Percentiles rank a stretch among this genome's conserved stretches.
Conservation (phyloP, 2,113 vertebrate genomes). For the Mugil cephalus region DNA sequence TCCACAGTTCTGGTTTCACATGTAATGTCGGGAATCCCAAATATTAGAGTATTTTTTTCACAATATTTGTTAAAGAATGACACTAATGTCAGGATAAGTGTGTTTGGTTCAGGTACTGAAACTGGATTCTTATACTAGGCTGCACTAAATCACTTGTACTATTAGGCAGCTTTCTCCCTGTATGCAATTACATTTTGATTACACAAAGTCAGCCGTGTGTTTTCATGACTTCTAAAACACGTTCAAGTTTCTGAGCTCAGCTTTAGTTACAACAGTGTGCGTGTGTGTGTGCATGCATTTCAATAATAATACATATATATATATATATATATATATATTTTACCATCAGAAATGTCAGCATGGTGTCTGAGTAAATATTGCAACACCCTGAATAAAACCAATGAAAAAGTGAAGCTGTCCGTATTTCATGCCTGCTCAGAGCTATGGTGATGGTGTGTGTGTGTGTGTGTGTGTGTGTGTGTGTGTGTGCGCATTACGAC, state of each 20-base stretch:
- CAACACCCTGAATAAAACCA: slow-evolving; percentile 6
- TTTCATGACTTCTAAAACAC: background rate
- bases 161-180: background rate
- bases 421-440: slow-evolving; percentile 11
- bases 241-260: background rate
- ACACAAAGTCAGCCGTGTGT: background rate
- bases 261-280: too few species aligned
- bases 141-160: background rate
- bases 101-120: background rate
- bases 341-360: background rate
- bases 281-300: too few species aligned
- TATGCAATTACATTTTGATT: background rate
- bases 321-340: too few species aligned
- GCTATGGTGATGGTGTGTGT: background rate
- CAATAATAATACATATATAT: too few species aligned
- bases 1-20: too few species aligned
- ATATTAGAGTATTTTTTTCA: too few species aligned
- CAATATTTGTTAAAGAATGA: too few species aligned
- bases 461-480: slow-evolving; percentile 20
- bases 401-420: slow-evolving; percentile 1
- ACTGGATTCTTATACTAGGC: background rate
- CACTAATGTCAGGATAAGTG: too few species aligned
- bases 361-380: slow-evolving; percentile 14
- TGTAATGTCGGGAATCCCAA: too few species aligned
- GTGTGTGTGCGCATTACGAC: background rate